Base-by-base conservation (phyloP, 92 coral and sea anemone species). In the Phymanthus crucifer region DNA sequence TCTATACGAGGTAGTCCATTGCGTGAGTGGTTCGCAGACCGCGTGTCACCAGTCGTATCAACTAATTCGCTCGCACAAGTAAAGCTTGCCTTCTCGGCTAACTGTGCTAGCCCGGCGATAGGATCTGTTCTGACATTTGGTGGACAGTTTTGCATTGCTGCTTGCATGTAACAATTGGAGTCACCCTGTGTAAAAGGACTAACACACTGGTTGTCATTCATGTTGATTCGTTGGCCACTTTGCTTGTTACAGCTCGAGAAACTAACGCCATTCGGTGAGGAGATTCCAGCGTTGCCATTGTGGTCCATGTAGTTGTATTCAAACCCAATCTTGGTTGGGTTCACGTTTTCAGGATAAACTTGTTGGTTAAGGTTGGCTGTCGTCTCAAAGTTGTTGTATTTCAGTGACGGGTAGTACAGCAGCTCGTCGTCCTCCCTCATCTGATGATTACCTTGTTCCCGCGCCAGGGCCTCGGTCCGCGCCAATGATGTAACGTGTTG, bases 11-110 rank as follows among this genome's bases (percentile, higher is more conserved):
- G 85, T 71, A 85, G 88, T 79, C 85, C 64, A 76, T 79, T 85
- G 77, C 91, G 97, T 80, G 97, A 90, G 94, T 83, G 73, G 75
- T 66, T 70, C 29, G 88, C 90, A 93, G 97, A 93, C 97, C 87
- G 86, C 87, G 97, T 83, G 97, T 86, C 97, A 74, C 97, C 97
- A 87, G 50, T n/a, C n/a, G n/a, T 71, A 52, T 73, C 78, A 56
- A 73, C 76, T 70, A 89, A 82, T 74, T 89, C 90, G 80, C 79
- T 76, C 67, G n/a, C n/a, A n/a, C n/a, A n/a, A n/a, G 52, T 57
- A 48, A 86, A 86, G 88, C 80, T 89, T 32, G 90, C 90, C 57
- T 86, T 89, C 80, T 89, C 93, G 46, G 93, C 88, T 74, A 89
- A 70, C 76, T 89, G 90, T 40, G 93, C 84, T 58, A 89, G 85